Percentiles rank a stretch among this genome's conserved stretches.
Evolutionary conservation across 2,113 vertebrate genomes (phyloP).

Genomic region (Megatriorchis doriae): DNA sequence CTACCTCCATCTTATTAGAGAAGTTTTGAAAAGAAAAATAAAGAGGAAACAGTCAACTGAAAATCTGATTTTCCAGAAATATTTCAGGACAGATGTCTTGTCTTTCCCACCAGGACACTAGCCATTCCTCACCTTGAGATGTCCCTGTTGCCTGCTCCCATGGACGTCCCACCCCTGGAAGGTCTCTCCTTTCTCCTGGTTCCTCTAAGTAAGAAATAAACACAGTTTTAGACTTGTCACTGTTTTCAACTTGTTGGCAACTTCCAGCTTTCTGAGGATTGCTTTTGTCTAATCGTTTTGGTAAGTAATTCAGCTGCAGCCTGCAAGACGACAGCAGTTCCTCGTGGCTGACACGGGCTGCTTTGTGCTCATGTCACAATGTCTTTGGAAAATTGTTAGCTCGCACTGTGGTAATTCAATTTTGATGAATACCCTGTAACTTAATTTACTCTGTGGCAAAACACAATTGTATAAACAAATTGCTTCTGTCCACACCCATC

Average conservation of each 20-base stretch:
- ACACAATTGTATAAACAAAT: conserved; percentile 54
- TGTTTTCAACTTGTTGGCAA: conserved; percentile 8
- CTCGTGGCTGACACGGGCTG: background rate
- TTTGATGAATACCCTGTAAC: conserved; percentile 42
- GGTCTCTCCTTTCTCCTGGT: background rate
- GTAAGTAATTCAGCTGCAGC: conserved; percentile 49
- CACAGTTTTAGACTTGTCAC: background rate
- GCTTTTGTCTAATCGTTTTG: conserved; percentile 25
- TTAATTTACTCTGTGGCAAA: conserved; percentile 57
- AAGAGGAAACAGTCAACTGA: background rate
- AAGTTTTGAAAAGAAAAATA: background rate
- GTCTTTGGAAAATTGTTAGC: conserved; percentile 39
- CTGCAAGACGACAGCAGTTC: background rate
- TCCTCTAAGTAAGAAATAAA: background rate
- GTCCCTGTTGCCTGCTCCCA: background rate
- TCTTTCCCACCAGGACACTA: background rate
- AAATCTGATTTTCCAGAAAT: background rate
- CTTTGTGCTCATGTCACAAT: conserved; percentile 65
- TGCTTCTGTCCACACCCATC: conserved; percentile 59
- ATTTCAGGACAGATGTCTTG: background rate
- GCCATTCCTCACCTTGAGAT: background rate
- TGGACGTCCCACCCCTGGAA: background rate
- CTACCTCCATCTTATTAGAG: background rate
- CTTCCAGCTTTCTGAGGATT: conserved; percentile 1
- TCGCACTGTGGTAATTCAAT: background rate